Evolutionary conservation across 1,140 invertebrate genomes (phyloP).

Genomic region (Macrobrachium nipponense): DNA sequence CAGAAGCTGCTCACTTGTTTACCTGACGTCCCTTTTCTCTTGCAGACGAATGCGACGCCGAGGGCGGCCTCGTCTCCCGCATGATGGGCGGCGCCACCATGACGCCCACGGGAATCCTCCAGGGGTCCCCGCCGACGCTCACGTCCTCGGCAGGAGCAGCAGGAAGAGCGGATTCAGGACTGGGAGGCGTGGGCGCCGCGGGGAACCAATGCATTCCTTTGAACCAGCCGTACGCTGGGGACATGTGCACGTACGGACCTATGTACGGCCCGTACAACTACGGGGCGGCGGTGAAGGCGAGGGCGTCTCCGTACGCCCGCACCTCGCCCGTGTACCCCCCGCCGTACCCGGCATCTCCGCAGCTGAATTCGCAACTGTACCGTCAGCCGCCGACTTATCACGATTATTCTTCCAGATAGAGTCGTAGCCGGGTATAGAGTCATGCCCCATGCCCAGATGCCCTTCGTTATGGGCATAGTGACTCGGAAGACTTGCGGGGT

Average conservation of each 20-base stretch:
- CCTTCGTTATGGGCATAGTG: too few relatives aligned
- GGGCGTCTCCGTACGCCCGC: slow-evolving; percentile 46
- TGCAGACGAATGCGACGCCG: slow-evolving; percentile 45
- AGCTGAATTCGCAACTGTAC: slow-evolving; percentile 53
- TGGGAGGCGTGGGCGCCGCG: slow-evolving; percentile 11
- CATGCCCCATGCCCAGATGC: too few relatives aligned
- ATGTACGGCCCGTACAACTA: slow-evolving; percentile 46
- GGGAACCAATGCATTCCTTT: slow-evolving; percentile 39
- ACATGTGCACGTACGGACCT: slow-evolving; percentile 56
- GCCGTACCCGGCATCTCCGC: slow-evolving; percentile 45
- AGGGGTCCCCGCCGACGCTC: background rate
- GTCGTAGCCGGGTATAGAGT: background rate
- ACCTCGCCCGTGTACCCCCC: slow-evolving; percentile 55
- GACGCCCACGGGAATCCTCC: slow-evolving; percentile 7
- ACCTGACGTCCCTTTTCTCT: too few relatives aligned
- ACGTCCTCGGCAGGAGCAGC: background rate
- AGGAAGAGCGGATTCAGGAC: background rate
- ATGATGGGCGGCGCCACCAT: slow-evolving; percentile 47
- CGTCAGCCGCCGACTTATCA: slow-evolving; percentile 51
- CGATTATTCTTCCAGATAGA: slow-evolving; percentile 53
- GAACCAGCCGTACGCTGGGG: slow-evolving; percentile 53
- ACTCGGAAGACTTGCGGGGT: too few relatives aligned
- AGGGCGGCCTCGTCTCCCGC: slow-evolving; percentile 44
- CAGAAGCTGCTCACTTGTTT: too few relatives aligned
- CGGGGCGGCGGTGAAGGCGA: slow-evolving; percentile 29